Base-by-base conservation (phyloP, 2,888 invertebrate genomes). In the Drosophila fulvimacula region DNA sequence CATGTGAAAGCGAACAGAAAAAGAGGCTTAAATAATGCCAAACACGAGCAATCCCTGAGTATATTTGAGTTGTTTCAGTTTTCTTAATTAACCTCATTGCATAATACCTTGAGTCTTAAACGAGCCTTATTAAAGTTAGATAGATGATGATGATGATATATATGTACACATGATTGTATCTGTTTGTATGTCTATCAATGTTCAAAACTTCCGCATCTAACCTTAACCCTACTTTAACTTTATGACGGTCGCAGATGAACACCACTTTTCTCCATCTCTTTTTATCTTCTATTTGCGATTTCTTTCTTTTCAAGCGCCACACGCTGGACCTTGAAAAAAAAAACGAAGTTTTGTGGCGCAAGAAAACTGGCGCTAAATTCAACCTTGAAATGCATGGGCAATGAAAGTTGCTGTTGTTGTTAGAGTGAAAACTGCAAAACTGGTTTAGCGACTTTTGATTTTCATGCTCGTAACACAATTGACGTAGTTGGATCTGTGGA, bases 361-460 rank as follows among this genome's bases (percentile, higher is more conserved):
- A 39, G 42, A 69, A 66, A 79, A 69, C 53, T 76, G 53, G 56
- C 56, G 63, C 66, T 63, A 58, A 27, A 24, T 19, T 36, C n/a
- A 73, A 67, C 79, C 83, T 83, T 83, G 70, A 83, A 78, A 34
- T 66, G 38, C 57, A 58, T 36, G 51, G 41, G 42, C 58, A 69
- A 79, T 64, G 86, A 82, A 82, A 85, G 73, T 73, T 55, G 53
- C 55, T 73, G 17, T 51, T 46, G 30, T 5, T 48, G 38, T 59
- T 68, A 42, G 64, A 63, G 73, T 61, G 72, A 74, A 82, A 85
- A 81, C 49, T 58, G 5, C 3, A 15, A 58, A 86, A 82, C 82
- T 69, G 66, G 86, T 86, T 77, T 52, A 53, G 59, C 65, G 36
- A 59, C 76, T 74, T 76, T 80, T 71, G 21, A 39, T 30, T 60